phyloP scores from a whole-genome alignment of 2,888 invertebrate genomes.

The Dysmachus trigonus region DNA sequence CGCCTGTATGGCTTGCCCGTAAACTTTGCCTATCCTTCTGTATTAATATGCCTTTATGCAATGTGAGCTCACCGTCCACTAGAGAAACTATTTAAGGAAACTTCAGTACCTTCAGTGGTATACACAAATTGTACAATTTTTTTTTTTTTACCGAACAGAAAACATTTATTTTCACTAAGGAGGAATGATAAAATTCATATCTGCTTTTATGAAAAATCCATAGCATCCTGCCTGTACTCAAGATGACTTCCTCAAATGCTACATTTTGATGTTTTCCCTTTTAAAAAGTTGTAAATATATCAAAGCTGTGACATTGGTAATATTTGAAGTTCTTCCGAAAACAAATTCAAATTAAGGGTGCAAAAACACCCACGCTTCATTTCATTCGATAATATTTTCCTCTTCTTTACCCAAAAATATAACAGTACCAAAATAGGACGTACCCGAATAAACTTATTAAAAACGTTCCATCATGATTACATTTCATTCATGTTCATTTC shows the following conservation, averaged over 20 bases:
- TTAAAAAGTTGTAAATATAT: not conserved
- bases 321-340: not conserved
- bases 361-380: not conserved
- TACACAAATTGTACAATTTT: no score
- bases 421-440: not conserved
- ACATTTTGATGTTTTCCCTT: not conserved
- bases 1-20: no score
- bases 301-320: not conserved
- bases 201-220: no score
- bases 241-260: not conserved
- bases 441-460: not conserved
- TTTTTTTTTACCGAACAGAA: no score
- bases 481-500: not conserved
- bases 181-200: no score
- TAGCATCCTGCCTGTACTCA: not conserved
- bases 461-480: not conserved
- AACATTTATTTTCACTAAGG: no score
- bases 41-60: no score
- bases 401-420: not conserved
- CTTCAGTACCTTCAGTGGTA: no score
- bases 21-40: no score
- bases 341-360: not conserved
- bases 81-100: no score
- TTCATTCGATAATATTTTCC: not conserved
- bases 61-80: no score